Base-by-base conservation (phyloP, 2,113 vertebrate genomes). In the Ceyx melanurus region DNA sequence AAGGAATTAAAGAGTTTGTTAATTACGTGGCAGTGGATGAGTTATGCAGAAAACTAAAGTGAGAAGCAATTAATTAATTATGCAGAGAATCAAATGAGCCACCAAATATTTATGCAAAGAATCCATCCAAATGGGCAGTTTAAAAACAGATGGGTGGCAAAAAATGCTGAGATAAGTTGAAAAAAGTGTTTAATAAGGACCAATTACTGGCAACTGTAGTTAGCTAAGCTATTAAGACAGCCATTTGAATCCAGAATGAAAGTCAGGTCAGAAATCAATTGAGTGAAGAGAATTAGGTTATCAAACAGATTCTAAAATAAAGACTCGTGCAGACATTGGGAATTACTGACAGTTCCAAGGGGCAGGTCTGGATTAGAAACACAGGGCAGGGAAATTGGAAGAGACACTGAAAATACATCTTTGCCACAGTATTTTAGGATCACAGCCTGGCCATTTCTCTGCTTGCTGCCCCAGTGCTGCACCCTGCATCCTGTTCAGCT, bases 31-130 rank as follows among this genome's bases (percentile, higher is more conserved):
- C 85, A 92, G 82, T 56, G 84, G 73, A 96, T 97, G 92, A 96
- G 89, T 91, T 93, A 95, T 93, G 95, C 87, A 93, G 92, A 86
- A 94, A 96, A 95, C 77, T 89, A 96, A 94, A 94, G 83, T 92
- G 87, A 95, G 87, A 93, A 90, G 93, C 87, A 93, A 95, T 96
- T 96, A 95, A 92, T 94, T 95, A 95, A 96, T 96, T 95, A 97
- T 95, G 95, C 87, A 93, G 61, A 94, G 79, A 96, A 80, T 90
- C 89, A 96, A 96, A 97, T 87, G 94, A 97, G 84, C 90, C 87
- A 96, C 89, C 89, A 95, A 92, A 95, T 92, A 93, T 91, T 96
- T 97, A 95, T 78, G 86, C 43, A 85, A 86, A 82, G 89, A 96
- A 95, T 74, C 72, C 72, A 86, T 68, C 90, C 60, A 95, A 93